phyloP scores from a whole-genome alignment of 2,113 vertebrate genomes.

The Phrynosoma blainvillii region DNA sequence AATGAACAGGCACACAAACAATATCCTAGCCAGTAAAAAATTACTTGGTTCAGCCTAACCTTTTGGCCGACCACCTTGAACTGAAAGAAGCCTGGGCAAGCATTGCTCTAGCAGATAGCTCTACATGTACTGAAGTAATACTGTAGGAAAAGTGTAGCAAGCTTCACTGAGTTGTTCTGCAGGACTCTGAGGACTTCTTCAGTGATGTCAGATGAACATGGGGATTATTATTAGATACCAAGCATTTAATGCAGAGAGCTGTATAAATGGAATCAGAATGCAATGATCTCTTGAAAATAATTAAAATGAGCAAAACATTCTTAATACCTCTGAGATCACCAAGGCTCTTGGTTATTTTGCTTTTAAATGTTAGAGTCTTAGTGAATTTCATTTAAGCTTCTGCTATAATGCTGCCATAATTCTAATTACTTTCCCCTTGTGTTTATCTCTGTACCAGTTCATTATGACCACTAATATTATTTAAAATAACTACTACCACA shows the following conservation, averaged over 20 bases:
- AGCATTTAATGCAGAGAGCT: constrained; percentile 24
- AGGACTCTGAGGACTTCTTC: constrained; percentile 7
- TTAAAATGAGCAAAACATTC: constrained; percentile 39
- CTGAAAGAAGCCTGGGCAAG: not conserved
- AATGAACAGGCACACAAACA: not conserved
- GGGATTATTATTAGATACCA: constrained; percentile 23
- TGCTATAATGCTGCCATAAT: constrained; percentile 26
- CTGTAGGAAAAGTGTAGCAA: not conserved
- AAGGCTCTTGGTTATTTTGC: constrained; percentile 35
- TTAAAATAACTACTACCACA: not conserved
- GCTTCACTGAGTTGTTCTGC: not conserved
- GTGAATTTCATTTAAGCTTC: constrained; percentile 27
- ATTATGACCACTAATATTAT: not conserved
- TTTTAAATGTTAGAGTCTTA: constrained; percentile 31
- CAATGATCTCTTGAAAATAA: constrained; percentile 34
- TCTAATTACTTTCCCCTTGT: constrained; percentile 22
- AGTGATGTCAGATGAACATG: constrained; percentile 6
- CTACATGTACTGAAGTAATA: not conserved
- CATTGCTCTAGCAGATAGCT: not conserved
- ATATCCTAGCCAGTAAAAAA: not conserved
- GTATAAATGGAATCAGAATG: constrained; percentile 11
- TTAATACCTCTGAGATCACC: constrained; percentile 32
- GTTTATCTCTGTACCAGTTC: constrained; percentile 22
- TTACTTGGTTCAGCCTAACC: not conserved
- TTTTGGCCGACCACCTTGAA: not conserved